phyloP scores from a whole-genome alignment of 2,797 vertebrate genomes.

The Falco columbarius region DNA sequence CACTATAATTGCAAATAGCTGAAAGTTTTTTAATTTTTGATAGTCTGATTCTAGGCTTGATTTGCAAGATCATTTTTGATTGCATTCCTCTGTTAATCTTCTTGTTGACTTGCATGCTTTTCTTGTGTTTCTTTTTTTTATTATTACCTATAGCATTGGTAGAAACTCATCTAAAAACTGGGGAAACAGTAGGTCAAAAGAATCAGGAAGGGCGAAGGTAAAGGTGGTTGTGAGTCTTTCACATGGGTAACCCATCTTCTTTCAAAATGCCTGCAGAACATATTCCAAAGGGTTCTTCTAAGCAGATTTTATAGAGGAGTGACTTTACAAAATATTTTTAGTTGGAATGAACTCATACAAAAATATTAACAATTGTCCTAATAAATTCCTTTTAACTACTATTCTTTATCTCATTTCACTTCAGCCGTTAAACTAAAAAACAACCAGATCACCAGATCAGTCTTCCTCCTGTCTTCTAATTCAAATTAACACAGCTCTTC shows the following conservation, averaged over 20 bases:
- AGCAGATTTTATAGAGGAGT: not conserved
- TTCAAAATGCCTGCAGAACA: not conserved
- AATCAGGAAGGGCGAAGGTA: not conserved
- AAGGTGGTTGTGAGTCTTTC: not conserved
- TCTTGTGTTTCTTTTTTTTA: conserved; percentile 6
- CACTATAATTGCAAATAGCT: conserved; percentile 75
- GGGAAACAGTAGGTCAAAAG: not conserved
- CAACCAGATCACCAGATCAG: not conserved
- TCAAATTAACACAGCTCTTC: not conserved
- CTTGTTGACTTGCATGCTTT: conserved; percentile 31
- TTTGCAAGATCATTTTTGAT: conserved; percentile 77
- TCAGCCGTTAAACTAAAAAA: not conserved
- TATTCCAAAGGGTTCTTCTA: not conserved
- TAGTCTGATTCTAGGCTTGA: conserved; percentile 76
- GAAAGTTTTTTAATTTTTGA: conserved; percentile 76
- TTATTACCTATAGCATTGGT: not conserved
- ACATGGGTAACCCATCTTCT: not conserved
- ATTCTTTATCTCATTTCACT: conserved; percentile 9
- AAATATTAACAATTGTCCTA: not conserved
- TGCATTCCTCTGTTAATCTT: conserved; percentile 69
- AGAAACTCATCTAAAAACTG: conserved; percentile 34
- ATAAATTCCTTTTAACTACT: not conserved
- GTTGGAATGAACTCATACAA: not conserved
- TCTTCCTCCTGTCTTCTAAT: not conserved
- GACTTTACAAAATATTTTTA: not conserved